A percentile compares a stretch with the other conserved stretches of the same genome.
These are phyloP conservation scores for Ctenosaura bakeri DNA, from an alignment of 2,797 vertebrate genomes.

Conservation along the genomic window DNA sequence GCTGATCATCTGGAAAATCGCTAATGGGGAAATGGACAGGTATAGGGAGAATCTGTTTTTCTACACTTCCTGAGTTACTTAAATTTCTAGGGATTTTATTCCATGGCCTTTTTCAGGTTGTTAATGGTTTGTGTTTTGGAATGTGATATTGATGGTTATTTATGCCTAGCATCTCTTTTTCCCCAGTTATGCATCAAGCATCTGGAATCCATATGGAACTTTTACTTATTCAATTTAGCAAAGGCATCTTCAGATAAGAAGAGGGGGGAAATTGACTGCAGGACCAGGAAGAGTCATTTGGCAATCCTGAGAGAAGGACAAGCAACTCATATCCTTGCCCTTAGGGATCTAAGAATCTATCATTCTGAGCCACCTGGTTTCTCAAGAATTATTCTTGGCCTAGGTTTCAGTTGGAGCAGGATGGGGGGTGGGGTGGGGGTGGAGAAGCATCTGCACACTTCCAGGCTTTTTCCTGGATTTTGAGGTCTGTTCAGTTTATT, in stretches of 20 bases:
- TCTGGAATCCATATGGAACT: conserved; percentile 70
- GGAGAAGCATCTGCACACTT: neutral
- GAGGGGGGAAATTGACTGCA: conserved; percentile 33
- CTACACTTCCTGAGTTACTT: conserved; percentile 58
- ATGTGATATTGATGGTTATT: conserved; percentile 60
- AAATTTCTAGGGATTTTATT: conserved; percentile 56
- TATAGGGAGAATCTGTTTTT: conserved; percentile 54
- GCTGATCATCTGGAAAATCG: conserved; percentile 59
- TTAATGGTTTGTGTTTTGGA: conserved; percentile 59
- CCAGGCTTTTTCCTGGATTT: neutral
- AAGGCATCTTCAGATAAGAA: conserved; percentile 69
- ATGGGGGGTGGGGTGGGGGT: no score
- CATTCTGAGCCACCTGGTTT: conserved; percentile 23
- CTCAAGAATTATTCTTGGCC: conserved; percentile 2
- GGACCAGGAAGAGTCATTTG: conserved; percentile 23
- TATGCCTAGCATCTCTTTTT: conserved; percentile 53
- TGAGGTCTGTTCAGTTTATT: neutral
- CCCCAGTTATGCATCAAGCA: conserved; percentile 67
- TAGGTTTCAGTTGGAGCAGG: neutral
- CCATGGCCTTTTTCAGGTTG: conserved; percentile 23
- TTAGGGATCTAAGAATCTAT: conserved; percentile 13
- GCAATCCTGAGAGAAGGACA: conserved; percentile 26
- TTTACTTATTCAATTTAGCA: conserved; percentile 52
- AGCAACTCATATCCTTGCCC: conserved; percentile 6
- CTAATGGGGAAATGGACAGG: conserved; percentile 48